Conservation (phyloP, 2,113 vertebrate genomes). For the Gadus macrocephalus region DNA sequence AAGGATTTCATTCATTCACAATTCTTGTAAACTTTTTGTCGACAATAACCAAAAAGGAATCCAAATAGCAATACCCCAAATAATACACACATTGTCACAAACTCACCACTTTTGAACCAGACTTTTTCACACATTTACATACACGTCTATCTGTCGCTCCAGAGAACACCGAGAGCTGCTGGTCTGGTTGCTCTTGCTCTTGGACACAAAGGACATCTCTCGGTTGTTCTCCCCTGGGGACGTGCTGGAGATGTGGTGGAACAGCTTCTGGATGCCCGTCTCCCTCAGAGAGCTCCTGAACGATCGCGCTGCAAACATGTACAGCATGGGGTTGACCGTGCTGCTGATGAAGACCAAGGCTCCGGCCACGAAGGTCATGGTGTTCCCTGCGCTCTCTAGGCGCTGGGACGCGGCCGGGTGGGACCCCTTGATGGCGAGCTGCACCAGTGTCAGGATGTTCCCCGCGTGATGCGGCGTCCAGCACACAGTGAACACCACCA, state of each 20-base stretch:
- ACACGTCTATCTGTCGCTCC: conserved; percentile 45
- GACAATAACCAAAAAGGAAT: too few relatives aligned
- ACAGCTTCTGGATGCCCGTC: conserved; percentile 72
- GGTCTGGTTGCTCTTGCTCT: conserved; percentile 61
- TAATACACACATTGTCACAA: conserved; percentile 4
- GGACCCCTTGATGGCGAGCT: conserved; percentile 31
- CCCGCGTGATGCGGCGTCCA: conserved; percentile 73
- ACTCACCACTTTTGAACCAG: neutral
- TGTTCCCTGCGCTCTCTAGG: conserved; percentile 38
- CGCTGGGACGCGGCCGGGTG: neutral
- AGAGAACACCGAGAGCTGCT: conserved; percentile 44
- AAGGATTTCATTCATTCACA: too few relatives aligned
- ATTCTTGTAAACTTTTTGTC: too few relatives aligned
- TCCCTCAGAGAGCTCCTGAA: conserved; percentile 68
- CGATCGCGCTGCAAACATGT: conserved; percentile 72
- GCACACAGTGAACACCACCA: conserved; percentile 69
- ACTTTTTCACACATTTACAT: conserved; percentile 41
- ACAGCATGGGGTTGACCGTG: conserved; percentile 72
- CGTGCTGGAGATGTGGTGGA: conserved; percentile 72
- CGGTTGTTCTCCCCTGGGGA: conserved; percentile 65
- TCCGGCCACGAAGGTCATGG: conserved; percentile 62
- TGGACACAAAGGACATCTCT: conserved; percentile 69
- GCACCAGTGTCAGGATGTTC: conserved; percentile 64
- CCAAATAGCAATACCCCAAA: neutral
- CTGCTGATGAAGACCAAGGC: conserved; percentile 75